Conservation (phyloP, 2,888 invertebrate genomes). For the Gastracanthus pulcherrimus region DNA sequence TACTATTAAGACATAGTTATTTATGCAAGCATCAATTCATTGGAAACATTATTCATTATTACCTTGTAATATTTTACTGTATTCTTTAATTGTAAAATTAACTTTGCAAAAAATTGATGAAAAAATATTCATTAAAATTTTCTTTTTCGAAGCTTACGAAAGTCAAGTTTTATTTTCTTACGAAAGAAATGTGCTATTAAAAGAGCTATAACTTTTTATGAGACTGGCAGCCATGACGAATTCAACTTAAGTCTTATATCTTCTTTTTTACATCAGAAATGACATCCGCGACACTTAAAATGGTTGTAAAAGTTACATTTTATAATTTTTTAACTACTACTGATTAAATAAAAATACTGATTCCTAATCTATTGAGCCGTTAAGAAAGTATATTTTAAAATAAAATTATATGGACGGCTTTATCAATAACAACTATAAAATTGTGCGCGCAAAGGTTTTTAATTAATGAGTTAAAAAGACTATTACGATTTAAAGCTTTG, state of each 20-base stretch:
- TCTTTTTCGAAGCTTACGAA: background rate
- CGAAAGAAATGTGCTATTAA: constrained; percentile 54
- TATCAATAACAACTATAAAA: too few species aligned
- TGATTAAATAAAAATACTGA: too few species aligned
- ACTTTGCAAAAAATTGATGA: constrained; percentile 10
- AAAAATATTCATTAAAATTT: constrained; percentile 30
- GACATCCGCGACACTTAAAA: background rate
- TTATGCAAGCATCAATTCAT: too few species aligned
- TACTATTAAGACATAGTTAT: too few species aligned
- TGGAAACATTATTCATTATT: too few species aligned
- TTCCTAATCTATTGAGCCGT: too few species aligned
- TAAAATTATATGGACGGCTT: too few species aligned
- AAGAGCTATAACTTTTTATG: constrained; percentile 50
- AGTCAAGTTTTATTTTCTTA: constrained; percentile 30
- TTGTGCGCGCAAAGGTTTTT: too few species aligned
- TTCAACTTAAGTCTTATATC: constrained; percentile 14
- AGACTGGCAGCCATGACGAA: background rate
- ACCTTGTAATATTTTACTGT: too few species aligned
- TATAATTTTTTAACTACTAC: background rate
- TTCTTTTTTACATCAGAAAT: constrained; percentile 13
- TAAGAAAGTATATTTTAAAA: too few species aligned
- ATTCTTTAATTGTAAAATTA: background rate
- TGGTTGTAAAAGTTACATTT: constrained; percentile 19
- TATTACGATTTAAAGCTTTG: too few species aligned
- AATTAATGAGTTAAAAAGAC: too few species aligned